A percentile compares a stretch with the other conserved stretches of the same genome.
Conservation (phyloP, 2,888 invertebrate genomes). For the Hirudinaria manillensis region DNA sequence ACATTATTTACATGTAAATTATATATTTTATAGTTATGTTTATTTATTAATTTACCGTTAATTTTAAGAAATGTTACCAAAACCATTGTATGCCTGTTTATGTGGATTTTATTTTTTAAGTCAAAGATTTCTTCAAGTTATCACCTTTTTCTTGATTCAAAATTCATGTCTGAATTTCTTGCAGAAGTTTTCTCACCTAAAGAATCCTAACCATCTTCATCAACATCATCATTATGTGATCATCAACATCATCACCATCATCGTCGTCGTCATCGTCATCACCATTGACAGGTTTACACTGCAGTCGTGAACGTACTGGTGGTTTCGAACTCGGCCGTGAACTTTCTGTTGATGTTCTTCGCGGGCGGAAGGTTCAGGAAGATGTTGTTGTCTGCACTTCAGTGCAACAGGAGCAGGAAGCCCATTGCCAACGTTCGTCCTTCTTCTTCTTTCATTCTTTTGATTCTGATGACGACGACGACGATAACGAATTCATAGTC, state of each 20-base stretch:
- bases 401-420: constrained; percentile 21
- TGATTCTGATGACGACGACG: constrained; percentile 34
- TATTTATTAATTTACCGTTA: not conserved
- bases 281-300: constrained; percentile 39
- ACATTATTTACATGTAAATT: not conserved
- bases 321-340: constrained; percentile 48
- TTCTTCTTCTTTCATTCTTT: not conserved
- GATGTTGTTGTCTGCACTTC: constrained; percentile 33
- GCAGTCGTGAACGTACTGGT: constrained; percentile 43
- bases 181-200: too few species aligned
- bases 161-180: too few species aligned
- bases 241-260: too few species aligned
- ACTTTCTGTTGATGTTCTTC: constrained; percentile 51
- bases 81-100: too few species aligned
- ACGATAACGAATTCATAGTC: constrained; percentile 35
- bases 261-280: too few species aligned
- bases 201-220: too few species aligned
- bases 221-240: too few species aligned
- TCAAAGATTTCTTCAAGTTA: too few species aligned
- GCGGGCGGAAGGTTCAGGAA: constrained; percentile 51
- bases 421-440: not conserved
- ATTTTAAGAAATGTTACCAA: not conserved
- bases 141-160: too few species aligned
- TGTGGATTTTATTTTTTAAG: too few species aligned
- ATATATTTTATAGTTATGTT: not conserved